Conservation (phyloP, 2,797 vertebrate species). For the Sebastes ruberrimus region DNA sequence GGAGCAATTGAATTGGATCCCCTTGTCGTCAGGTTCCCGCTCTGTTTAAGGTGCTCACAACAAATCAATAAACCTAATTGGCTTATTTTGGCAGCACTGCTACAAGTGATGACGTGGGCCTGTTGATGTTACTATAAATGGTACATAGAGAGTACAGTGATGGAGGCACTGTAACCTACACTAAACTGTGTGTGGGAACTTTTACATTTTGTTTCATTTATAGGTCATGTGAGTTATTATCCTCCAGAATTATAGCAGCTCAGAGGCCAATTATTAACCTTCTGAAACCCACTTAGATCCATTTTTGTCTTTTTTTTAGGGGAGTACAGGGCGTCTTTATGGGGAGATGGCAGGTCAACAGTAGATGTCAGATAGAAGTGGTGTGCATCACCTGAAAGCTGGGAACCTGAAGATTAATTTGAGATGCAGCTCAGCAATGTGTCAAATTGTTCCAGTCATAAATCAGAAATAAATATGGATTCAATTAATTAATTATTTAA, state of each 20-base stretch:
- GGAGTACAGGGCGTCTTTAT: no score
- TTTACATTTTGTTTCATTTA: neutral
- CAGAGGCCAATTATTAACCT: neutral
- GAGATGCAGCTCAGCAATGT: no score
- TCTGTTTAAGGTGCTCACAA: conserved; percentile 43
- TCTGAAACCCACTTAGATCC: no score
- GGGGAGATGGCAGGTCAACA: no score
- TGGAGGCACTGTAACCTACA: neutral
- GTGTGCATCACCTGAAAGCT: no score
- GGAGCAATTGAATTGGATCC: conserved; percentile 15
- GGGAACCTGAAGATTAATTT: no score
- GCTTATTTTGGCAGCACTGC: conserved; percentile 47
- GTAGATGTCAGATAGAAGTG: no score
- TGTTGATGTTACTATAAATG: conserved; percentile 18
- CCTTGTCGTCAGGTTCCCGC: conserved; percentile 26
- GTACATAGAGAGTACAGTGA: neutral
- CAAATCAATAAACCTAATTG: conserved; percentile 54
- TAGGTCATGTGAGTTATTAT: neutral
- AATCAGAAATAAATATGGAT: no score
- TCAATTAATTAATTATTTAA: no score
- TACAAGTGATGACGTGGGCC: conserved; percentile 1
- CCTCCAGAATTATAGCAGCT: neutral
- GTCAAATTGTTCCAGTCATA: no score
- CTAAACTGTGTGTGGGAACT: neutral
- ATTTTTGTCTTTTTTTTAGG: no score